Percentiles rank a stretch among this genome's conserved stretches.
Evolutionary conservation across 1,140 invertebrate genomes (phyloP).

Genomic region (Pseudomyrmex cubaensis): DNA sequence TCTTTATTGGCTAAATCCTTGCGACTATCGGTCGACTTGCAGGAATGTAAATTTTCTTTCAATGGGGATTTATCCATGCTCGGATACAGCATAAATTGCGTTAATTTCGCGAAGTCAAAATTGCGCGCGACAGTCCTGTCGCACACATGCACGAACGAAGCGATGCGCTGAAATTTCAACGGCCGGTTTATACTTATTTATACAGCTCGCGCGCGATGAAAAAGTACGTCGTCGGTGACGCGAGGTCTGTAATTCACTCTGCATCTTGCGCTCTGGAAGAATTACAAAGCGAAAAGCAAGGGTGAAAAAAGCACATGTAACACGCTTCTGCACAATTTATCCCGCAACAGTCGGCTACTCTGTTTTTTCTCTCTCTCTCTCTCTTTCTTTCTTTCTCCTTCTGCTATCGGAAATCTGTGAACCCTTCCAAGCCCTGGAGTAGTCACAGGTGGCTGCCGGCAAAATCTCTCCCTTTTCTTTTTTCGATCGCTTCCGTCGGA

Average conservation of each 20-base stretch:
- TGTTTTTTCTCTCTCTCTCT: neutral
- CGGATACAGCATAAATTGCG: neutral
- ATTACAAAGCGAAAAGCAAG: slow-evolving; percentile 21
- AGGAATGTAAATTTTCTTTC: slow-evolving; percentile 1
- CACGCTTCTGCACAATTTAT: slow-evolving; percentile 39
- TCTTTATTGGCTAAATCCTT: neutral
- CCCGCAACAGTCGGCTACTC: neutral
- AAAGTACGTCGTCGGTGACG: slow-evolving; percentile 33
- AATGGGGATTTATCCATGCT: slow-evolving; percentile 32
- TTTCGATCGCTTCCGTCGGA: neutral
- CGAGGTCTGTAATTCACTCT: slow-evolving; percentile 21
- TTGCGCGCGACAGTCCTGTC: no score
- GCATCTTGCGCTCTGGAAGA: neutral
- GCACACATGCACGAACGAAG: no score
- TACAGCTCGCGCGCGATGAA: slow-evolving; percentile 12
- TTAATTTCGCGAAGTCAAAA: neutral
- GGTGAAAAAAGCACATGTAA: neutral
- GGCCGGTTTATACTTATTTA: slow-evolving; percentile 19
- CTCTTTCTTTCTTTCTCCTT: neutral
- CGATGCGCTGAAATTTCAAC: slow-evolving; percentile 43
- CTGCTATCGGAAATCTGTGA: neutral
- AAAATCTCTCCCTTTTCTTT: neutral
- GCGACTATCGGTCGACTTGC: neutral
- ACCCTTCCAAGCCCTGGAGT: slow-evolving; percentile 3
- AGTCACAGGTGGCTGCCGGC: slow-evolving; percentile 45